A percentile compares a stretch with the other conserved stretches of the same genome.
Conservation (phyloP, 1,140 invertebrate species). For the Hycleus phaleratus region DNA sequence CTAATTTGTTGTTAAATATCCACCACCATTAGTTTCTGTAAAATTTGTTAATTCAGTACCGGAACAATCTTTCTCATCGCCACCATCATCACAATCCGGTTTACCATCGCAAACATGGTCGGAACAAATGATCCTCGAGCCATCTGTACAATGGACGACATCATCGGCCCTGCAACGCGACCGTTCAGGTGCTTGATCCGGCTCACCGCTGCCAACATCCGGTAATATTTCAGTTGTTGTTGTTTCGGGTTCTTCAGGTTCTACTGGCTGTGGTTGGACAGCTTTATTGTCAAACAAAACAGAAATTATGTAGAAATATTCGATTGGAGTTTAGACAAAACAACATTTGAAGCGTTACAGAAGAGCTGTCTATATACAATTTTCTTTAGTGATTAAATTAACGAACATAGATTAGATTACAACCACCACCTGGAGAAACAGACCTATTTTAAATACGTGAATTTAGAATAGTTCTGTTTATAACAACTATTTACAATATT, state of each 20-base stretch:
- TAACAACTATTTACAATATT: no score
- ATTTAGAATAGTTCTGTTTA: no score
- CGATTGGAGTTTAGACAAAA: not conserved
- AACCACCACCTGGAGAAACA: no score
- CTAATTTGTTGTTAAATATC: not conserved
- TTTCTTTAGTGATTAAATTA: no score
- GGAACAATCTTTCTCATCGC: constrained; percentile 48
- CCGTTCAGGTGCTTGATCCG: not conserved
- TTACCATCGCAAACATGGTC: constrained; percentile 50
- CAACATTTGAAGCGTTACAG: no score
- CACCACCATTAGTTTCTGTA: constrained; percentile 5
- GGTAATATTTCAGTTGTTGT: not conserved
- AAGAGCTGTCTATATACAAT: no score
- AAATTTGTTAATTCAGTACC: not conserved
- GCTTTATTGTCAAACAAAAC: not conserved
- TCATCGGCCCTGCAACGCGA: constrained; percentile 47
- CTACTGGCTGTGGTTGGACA: not conserved
- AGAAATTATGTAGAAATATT: not conserved
- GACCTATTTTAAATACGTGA: no score
- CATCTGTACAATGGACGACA: constrained; percentile 42
- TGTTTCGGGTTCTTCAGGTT: no score
- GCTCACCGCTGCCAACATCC: not conserved
- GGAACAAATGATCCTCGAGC: constrained; percentile 42
- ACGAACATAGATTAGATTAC: no score
- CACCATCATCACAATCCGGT: constrained; percentile 49